These are phyloP conservation scores for Plagiodera versicolora DNA, from an alignment of 2,888 invertebrate genomes.

Conservation along the genomic window DNA sequence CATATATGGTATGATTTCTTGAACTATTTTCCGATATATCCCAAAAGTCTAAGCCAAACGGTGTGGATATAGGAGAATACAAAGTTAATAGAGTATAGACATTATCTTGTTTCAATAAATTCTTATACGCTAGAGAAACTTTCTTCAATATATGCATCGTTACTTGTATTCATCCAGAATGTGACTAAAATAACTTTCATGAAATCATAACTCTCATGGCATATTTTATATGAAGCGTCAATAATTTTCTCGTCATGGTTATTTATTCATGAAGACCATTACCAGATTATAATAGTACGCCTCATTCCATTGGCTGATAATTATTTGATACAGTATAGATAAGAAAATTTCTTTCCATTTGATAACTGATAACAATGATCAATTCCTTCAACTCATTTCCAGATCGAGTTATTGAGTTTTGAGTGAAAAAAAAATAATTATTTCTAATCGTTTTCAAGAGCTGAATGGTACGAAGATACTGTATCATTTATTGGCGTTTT, in stretches of 20 bases:
- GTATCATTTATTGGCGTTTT: too few species aligned
- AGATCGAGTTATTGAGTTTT: too few species aligned
- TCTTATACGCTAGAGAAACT: not conserved
- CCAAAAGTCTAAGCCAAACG: not conserved
- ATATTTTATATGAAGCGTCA: too few species aligned
- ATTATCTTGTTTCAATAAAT: not conserved
- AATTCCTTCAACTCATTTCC: too few species aligned
- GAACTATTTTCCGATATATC: not conserved
- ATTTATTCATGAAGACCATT: not conserved
- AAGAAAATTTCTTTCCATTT: too few species aligned
- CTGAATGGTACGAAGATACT: too few species aligned
- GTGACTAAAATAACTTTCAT: too few species aligned
- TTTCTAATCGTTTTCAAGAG: too few species aligned
- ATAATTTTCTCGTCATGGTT: not conserved
- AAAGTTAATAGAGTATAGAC: not conserved
- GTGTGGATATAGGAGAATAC: not conserved
- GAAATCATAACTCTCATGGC: too few species aligned
- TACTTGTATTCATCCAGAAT: not conserved
- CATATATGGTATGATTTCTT: not conserved
- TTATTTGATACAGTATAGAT: too few species aligned
- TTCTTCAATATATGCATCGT: not conserved
- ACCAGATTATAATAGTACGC: not conserved
- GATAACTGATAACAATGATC: too few species aligned
- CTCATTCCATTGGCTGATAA: not conserved
- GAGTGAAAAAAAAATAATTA: too few species aligned